Percentiles rank a stretch among this genome's conserved stretches.
These are phyloP conservation scores for Propithecus perrieri DNA, from an alignment of 2,797 vertebrate genomes.

Conservation along the genomic window DNA sequence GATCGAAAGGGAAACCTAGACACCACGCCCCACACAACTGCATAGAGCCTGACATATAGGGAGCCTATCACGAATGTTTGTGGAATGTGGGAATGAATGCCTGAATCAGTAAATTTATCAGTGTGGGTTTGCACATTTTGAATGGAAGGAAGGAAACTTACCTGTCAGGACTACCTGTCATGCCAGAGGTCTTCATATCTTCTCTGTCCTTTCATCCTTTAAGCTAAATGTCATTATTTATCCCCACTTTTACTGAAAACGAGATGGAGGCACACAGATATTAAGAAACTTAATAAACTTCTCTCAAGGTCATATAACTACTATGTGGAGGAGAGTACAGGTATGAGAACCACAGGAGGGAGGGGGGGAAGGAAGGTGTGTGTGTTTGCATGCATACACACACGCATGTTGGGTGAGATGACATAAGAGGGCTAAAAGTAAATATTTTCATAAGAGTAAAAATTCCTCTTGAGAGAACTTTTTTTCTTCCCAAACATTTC, in stretches of 20 bases:
- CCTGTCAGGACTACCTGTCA: background rate
- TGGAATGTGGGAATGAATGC: constrained; percentile 34
- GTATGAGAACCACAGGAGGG: constrained; percentile 1
- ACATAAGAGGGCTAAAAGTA: background rate
- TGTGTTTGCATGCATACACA: too few relatives aligned
- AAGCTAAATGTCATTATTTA: constrained; percentile 46
- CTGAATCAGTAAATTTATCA: background rate
- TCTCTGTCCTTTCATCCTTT: constrained; percentile 51
- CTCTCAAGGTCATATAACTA: background rate
- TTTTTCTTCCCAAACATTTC: background rate
- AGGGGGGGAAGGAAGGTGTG: background rate
- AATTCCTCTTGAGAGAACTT: background rate
- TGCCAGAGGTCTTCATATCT: constrained; percentile 25
- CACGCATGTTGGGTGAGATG: background rate
- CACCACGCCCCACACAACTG: background rate
- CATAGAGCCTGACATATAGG: background rate
- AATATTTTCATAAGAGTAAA: constrained; percentile 41
- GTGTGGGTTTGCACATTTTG: background rate
- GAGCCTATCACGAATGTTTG: background rate
- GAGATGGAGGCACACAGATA: constrained; percentile 21
- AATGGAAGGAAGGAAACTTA: constrained; percentile 7
- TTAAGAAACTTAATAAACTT: constrained; percentile 51
- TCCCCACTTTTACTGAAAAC: constrained; percentile 36
- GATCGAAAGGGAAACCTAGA: background rate
- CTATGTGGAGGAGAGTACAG: background rate